Evolutionary conservation across 2,113 vertebrate genomes (phyloP).

Genomic region (Theristicus caerulescens): DNA sequence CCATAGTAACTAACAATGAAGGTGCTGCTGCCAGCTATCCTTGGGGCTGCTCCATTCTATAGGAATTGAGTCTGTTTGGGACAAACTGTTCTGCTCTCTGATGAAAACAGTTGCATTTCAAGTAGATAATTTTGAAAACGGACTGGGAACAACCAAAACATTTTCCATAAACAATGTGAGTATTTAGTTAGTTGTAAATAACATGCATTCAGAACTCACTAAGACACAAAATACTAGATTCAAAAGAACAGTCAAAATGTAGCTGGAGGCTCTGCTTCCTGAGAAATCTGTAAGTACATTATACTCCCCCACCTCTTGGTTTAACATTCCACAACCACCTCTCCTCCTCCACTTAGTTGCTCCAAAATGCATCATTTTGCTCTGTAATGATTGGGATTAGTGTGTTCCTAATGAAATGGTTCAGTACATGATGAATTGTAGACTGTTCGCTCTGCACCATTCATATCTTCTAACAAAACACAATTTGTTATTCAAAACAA

Average conservation of each 20-base stretch:
- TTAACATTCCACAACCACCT: slow-evolving; percentile 53
- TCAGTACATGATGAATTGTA: slow-evolving; percentile 44
- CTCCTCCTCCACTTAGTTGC: slow-evolving; percentile 25
- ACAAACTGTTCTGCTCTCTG: slow-evolving; percentile 51
- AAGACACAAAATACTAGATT: not conserved
- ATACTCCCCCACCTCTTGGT: slow-evolving; percentile 43
- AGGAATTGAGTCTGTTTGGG: slow-evolving; percentile 41
- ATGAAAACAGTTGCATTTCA: slow-evolving; percentile 56
- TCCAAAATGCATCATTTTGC: slow-evolving; percentile 59
- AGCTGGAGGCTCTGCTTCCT: slow-evolving; percentile 17
- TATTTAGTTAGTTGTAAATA: not conserved
- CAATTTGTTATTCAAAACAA: slow-evolving; percentile 52
- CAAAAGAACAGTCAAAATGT: slow-evolving; percentile 22
- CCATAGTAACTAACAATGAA: slow-evolving; percentile 84
- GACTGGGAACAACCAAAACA: not conserved
- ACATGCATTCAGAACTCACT: not conserved
- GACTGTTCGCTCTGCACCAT: slow-evolving; percentile 23
- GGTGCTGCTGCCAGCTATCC: slow-evolving; percentile 68
- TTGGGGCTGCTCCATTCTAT: slow-evolving; percentile 49
- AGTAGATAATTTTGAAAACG: slow-evolving; percentile 35
- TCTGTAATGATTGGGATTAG: slow-evolving; percentile 51
- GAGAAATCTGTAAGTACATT: slow-evolving; percentile 34
- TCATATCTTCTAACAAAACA: slow-evolving; percentile 48
- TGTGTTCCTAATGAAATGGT: slow-evolving; percentile 41
- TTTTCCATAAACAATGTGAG: slow-evolving; percentile 25